Evolutionary conservation across 2,888 invertebrate species (phyloP), one percentile per base, ranked within the genome.

Genomic region (Lasioglossum leucozonium): DNA sequence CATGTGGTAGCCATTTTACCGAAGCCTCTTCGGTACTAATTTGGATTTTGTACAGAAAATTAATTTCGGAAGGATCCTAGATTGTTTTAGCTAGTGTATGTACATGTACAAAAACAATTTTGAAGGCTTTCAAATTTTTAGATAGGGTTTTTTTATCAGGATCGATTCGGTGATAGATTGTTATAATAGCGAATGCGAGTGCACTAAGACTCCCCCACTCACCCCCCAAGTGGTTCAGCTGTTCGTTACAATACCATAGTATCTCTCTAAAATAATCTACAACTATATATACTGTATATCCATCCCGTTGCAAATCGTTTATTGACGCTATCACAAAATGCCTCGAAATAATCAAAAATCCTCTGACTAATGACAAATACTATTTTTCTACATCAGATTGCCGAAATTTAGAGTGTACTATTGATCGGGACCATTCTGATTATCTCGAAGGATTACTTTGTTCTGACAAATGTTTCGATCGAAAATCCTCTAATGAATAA

Each of bases 351-450:
- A 40, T 42, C 51, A n/a, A 47, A 72, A 30, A 65, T 40, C 13
- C 67, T n/a, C 30, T 6, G n/a, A 51, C 26, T 26, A 34, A 34
- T 26, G 18, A 72, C n/a, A 72, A 67, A 73, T 40, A 34, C 30
- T 86, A 84, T 84, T 86, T 84, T 86, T 84, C 30, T 86, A 86
- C 30, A 18, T 44, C 34, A 22, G 62, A 47, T 22, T 69, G 47
- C 18, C 22, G 44, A 80, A 72, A 42, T 58, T 55, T 71, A 81
- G 22, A 62, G 47, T 82, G 22, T 51, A 79, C 58, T 62, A 34
- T 67, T 44, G 40, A 44, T n/a, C 34, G 85, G 86, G 86, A 86
- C 86, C 86, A 86, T 44, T 65, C 44, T 26, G 58, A 74, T 67
- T 34, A 16, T 16, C 55, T 76, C 34, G 10, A 62, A n/a, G 22